Conservation (phyloP, 2,113 vertebrate species). For the Petromus typicus region DNA sequence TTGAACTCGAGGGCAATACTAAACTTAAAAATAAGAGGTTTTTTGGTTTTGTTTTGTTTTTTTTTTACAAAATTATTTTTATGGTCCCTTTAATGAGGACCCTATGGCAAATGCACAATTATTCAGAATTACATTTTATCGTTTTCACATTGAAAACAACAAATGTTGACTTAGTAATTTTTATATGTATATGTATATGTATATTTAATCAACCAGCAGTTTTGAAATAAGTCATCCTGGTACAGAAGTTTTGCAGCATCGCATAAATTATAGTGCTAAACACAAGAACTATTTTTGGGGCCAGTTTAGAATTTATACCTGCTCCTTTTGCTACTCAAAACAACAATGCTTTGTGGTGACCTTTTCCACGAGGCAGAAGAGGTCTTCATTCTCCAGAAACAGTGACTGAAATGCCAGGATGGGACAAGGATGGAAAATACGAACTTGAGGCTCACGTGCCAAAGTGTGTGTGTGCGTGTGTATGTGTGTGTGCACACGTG, state of each 20-base stretch:
- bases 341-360: slow-evolving; percentile 64
- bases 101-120: slow-evolving; percentile 86
- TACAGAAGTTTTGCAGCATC: slow-evolving; percentile 53
- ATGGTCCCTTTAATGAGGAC: slow-evolving; percentile 85
- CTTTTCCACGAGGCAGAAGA: slow-evolving; percentile 65
- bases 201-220: slow-evolving; percentile 84
- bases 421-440: background rate
- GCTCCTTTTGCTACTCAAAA: slow-evolving; percentile 76
- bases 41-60: slow-evolving; percentile 46
- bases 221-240: slow-evolving; percentile 75
- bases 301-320: slow-evolving; percentile 71
- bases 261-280: slow-evolving; percentile 55
- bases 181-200: slow-evolving; percentile 82
- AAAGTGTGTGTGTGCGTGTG: slow-evolving; percentile 77
- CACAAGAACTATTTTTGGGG: slow-evolving; percentile 56
- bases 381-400: slow-evolving; percentile 55
- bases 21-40: slow-evolving; percentile 64
- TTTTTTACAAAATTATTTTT: slow-evolving; percentile 87
- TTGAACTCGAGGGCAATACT: slow-evolving; percentile 85
- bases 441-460: slow-evolving; percentile 86
- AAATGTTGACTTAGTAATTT: slow-evolving; percentile 85
- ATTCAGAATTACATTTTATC: slow-evolving; percentile 84
- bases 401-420: slow-evolving; percentile 66
- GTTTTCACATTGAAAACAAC: slow-evolving; percentile 90
- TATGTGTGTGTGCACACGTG: background rate